Percentiles rank a stretch among this genome's conserved stretches.
Evolutionary conservation across 53 echinoderm and acorn worm species (phyloP).

Genomic region (Holothuria scabra): DNA sequence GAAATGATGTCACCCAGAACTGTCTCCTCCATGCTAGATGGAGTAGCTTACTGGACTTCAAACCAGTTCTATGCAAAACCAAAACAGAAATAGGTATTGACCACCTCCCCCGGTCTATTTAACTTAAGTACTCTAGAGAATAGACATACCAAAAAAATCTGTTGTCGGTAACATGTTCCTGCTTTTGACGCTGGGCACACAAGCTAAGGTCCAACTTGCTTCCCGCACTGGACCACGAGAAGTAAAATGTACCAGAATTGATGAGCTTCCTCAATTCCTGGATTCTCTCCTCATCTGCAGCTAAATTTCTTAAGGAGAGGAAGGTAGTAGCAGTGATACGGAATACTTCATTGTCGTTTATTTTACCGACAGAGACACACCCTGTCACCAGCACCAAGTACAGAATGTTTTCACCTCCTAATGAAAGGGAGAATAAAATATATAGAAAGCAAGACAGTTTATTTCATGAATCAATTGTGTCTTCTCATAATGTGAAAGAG

Average conservation of each 20-base stretch:
- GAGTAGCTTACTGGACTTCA: too few relatives aligned
- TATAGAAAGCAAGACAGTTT: too few relatives aligned
- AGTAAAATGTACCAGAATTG: slow-evolving; percentile 96
- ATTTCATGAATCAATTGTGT: too few relatives aligned
- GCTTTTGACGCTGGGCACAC: slow-evolving; percentile 90
- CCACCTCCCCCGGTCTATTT: too few relatives aligned
- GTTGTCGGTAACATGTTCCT: slow-evolving; percentile 90
- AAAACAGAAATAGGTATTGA: too few relatives aligned
- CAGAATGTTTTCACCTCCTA: slow-evolving; percentile 78
- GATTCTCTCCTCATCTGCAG: slow-evolving; percentile 86
- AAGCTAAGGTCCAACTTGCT: slow-evolving; percentile 83
- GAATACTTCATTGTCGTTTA: slow-evolving; percentile 85
- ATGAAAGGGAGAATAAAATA: neutral
- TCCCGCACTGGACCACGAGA: slow-evolving; percentile 74
- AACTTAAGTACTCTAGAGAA: too few relatives aligned
- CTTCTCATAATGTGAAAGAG: too few relatives aligned
- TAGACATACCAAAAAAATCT: slow-evolving; percentile 89
- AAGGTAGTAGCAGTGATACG: slow-evolving; percentile 86
- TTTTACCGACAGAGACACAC: slow-evolving; percentile 86
- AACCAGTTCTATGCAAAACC: too few relatives aligned
- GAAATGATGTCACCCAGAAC: too few relatives aligned
- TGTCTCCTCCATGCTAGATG: too few relatives aligned
- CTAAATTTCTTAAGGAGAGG: slow-evolving; percentile 78
- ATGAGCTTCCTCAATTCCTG: slow-evolving; percentile 90
- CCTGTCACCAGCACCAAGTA: slow-evolving; percentile 90